Evolutionary conservation across 1,140 invertebrate genomes (phyloP), one percentile per base, ranked within the genome.

Genomic region (Calephelis nemesis): DNA sequence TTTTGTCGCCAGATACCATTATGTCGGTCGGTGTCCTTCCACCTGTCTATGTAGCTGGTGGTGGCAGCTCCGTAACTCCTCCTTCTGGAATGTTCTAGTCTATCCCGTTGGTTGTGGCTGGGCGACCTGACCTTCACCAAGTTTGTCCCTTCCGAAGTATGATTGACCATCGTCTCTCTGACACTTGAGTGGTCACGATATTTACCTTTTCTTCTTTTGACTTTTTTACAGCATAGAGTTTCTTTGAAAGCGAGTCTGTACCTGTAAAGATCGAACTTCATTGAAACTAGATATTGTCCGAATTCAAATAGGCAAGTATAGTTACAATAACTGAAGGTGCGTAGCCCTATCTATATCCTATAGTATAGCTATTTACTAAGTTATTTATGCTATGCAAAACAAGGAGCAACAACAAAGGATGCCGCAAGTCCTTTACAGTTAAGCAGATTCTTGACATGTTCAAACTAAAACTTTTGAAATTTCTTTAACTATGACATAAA

Each of bases 171-270:
- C 1, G 91, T 93, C 47, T 94, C 93, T 11, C 93, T 87, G 73
- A 94, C 88, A 83, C 93, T 94, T 12, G 93, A 94, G 40, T 93
- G 93, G 4, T 94, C 93, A 0, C 92, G 72, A 50, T 93, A 92
- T 19, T 88, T 92, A 67, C 90, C 93, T 50, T 87, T 90, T 64
- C 80, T 83, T 60, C 82, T 79, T 13, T 82, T 85, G 15, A 85
- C 90, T 5, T 85, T 81, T 49, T 84, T 87, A 69, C 94, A 93
- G 74, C 94, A 95, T 1, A 96, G 89, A 1, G 94, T 95, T 77
- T 95, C 94, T 66, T 93, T 94, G 75, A 98, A 98, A 1, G 97
- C 97, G 2, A 94, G 92, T 11, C 97, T 92, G 87, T 97, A 98
- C 74, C 95, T 95, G 79, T 6, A 12, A 52, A 4, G 45, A 47